Evolutionary conservation across 2,113 vertebrate species (phyloP).

Genomic region (Rhea americana): DNA sequence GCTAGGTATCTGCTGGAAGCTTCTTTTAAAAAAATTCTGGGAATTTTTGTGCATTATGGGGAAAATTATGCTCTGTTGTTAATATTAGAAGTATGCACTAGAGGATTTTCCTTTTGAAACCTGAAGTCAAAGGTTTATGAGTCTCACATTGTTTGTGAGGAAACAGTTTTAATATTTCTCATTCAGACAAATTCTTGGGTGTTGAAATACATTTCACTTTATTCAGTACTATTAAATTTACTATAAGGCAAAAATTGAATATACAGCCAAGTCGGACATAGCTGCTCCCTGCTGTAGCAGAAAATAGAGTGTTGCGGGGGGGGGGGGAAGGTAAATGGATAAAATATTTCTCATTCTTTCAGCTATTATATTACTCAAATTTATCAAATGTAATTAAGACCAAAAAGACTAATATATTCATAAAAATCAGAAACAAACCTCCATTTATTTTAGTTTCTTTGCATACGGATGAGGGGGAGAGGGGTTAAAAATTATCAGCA

Average conservation of each 20-base stretch:
- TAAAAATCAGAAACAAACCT: background rate
- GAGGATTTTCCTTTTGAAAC: background rate
- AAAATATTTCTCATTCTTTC: background rate
- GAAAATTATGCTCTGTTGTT: fast-evolving
- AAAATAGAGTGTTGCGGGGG: background rate
- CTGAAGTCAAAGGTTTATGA: background rate
- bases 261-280: background rate
- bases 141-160: background rate
- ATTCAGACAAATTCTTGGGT: background rate
- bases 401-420: background rate
- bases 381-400: background rate
- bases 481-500: background rate
- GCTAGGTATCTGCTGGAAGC: background rate
- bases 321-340: background rate
- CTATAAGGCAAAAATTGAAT: background rate
- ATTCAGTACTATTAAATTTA: background rate
- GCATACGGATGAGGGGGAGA: background rate
- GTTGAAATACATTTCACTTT: background rate
- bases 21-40: background rate
- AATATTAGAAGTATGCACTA: background rate
- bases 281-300: background rate
- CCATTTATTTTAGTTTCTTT: background rate
- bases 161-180: background rate
- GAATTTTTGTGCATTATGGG: background rate
- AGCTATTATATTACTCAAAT: background rate